phyloP scores from a whole-genome alignment of 2,888 invertebrate species.

The Sylvicola fuscatus region DNA sequence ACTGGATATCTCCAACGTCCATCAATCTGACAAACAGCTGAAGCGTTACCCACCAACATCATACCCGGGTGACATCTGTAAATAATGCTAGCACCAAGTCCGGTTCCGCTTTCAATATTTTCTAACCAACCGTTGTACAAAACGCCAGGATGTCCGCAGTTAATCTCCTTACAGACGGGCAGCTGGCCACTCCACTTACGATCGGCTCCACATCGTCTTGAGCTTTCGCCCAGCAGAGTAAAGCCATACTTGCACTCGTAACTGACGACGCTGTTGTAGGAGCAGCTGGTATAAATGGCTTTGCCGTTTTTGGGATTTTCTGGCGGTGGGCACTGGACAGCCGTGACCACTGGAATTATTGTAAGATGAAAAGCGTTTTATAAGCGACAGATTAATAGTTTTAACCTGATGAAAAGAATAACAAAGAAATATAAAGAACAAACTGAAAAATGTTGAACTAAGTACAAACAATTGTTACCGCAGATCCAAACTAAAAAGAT shows the following conservation, averaged over 20 bases:
- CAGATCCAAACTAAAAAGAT: too few relatives aligned
- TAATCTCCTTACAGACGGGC: slow-evolving; percentile 90
- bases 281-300: slow-evolving; percentile 78
- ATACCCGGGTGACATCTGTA: slow-evolving; percentile 87
- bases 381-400: not conserved
- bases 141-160: slow-evolving; percentile 85
- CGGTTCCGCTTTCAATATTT: slow-evolving; percentile 74
- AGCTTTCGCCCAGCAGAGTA: slow-evolving; percentile 73
- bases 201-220: slow-evolving; percentile 82
- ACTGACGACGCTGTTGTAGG: slow-evolving; percentile 86
- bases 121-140: slow-evolving; percentile 93
- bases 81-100: slow-evolving; percentile 76
- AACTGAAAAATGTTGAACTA: too few relatives aligned
- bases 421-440: not conserved
- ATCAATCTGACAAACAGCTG: slow-evolving; percentile 81
- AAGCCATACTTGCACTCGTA: slow-evolving; percentile 94
- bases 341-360: slow-evolving; percentile 51
- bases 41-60: slow-evolving; percentile 71
- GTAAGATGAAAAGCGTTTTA: not conserved
- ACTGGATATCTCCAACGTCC: slow-evolving; percentile 88
- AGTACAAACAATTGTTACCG: too few relatives aligned
- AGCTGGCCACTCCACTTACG: slow-evolving; percentile 87
- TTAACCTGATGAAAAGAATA: too few relatives aligned
- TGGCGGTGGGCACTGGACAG: slow-evolving; percentile 85
- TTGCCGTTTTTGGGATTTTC: slow-evolving; percentile 84